phyloP scores from a whole-genome alignment of 1,140 invertebrate species.

The Triops longicaudatus region DNA sequence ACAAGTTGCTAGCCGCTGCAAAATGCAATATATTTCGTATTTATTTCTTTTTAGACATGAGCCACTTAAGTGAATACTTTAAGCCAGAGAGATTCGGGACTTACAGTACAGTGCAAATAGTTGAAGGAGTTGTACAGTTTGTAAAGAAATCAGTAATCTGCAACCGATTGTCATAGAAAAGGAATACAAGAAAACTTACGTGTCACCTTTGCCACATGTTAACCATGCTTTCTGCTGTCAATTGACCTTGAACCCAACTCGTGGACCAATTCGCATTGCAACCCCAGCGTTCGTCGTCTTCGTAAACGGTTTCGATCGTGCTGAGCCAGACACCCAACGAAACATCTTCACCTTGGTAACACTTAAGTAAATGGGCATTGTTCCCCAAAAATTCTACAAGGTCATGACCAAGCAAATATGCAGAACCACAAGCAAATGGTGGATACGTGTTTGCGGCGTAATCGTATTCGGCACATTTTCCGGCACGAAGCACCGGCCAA shows the following conservation, averaged over 20 bases:
- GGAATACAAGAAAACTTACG: background rate
- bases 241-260: background rate
- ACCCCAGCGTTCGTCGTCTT: background rate
- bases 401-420: background rate
- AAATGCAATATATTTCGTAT: background rate
- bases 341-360: background rate
- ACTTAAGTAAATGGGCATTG: background rate
- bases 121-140: background rate
- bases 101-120: background rate
- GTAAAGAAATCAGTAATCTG: constrained; percentile 8
- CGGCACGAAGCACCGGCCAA: background rate
- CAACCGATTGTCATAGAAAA: background rate
- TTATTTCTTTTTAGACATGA: background rate
- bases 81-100: background rate
- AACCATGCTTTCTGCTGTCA: background rate
- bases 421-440: background rate
- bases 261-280: background rate
- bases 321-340: background rate
- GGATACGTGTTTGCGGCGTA: background rate
- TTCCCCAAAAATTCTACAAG: background rate
- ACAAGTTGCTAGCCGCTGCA: background rate
- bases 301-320: background rate
- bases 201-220: background rate
- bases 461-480: background rate
- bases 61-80: background rate